Percentiles rank a stretch among this genome's conserved stretches.
Conservation (phyloP, 2,888 invertebrate genomes). For the Tetranychus piercei region DNA sequence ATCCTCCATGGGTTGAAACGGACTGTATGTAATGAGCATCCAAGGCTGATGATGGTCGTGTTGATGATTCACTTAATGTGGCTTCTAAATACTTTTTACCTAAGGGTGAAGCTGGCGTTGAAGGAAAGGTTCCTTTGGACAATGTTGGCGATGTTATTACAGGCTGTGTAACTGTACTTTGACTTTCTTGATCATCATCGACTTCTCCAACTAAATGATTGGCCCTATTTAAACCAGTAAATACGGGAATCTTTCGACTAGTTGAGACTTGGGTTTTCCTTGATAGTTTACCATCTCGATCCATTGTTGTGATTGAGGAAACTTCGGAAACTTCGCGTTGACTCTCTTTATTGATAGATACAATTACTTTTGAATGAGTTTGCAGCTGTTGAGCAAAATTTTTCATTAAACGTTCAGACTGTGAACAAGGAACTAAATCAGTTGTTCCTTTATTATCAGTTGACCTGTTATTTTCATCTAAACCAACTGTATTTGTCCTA, state of each 20-base stretch:
- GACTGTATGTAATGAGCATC: neutral
- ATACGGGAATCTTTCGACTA: neutral
- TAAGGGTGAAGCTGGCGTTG: slow-evolving; percentile 9
- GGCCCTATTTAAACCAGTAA: neutral
- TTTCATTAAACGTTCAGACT: neutral
- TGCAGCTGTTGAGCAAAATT: neutral
- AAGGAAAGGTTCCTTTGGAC: neutral
- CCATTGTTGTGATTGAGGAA: slow-evolving; percentile 16
- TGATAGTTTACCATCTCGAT: slow-evolving; percentile 18
- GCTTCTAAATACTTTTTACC: slow-evolving; percentile 17
- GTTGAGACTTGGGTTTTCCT: slow-evolving; percentile 18
- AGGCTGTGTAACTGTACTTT: neutral
- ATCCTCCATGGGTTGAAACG: too few relatives aligned
- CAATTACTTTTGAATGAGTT: slow-evolving; percentile 10
- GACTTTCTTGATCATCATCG: slow-evolving; percentile 1
- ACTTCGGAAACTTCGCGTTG: slow-evolving; percentile 16
- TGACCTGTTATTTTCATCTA: neutral
- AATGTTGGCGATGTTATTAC: slow-evolving; percentile 11
- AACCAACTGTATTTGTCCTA: neutral
- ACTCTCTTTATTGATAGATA: slow-evolving; percentile 1
- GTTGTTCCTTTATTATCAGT: neutral
- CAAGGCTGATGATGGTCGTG: slow-evolving; percentile 21
- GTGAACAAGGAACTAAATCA: neutral
- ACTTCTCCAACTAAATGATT: neutral
- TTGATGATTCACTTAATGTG: neutral